Percentiles rank a stretch among this genome's conserved stretches.
Conservation (phyloP, 2,797 vertebrate genomes). For the Sitta carolinensis region DNA sequence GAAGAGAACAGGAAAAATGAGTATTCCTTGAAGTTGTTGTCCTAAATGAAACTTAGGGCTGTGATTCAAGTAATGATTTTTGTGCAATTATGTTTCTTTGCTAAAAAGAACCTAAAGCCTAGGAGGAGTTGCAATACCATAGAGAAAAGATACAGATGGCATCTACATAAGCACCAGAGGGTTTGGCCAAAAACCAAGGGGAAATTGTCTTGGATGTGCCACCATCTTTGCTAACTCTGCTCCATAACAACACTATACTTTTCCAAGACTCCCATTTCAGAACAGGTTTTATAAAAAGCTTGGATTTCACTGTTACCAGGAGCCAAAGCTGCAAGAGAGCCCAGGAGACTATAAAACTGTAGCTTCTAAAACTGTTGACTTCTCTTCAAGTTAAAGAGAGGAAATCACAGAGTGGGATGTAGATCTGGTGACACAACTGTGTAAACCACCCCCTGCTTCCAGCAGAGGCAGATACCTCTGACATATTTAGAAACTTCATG, state of each 20-base stretch:
- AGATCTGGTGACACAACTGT: not conserved
- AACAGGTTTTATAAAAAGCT: not conserved
- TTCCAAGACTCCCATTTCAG: not conserved
- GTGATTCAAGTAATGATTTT: constrained; percentile 30
- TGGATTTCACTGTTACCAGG: not conserved
- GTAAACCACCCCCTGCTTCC: not conserved
- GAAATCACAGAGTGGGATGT: not conserved
- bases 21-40: constrained; percentile 15
- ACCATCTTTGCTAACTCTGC: constrained; percentile 29
- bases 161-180: constrained; percentile 39
- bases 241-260: not conserved
- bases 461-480: not conserved
- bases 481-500: not conserved
- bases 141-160: constrained; percentile 66
- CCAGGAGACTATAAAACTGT: not conserved
- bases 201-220: constrained; percentile 47
- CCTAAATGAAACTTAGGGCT: not conserved
- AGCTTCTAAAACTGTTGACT: constrained; percentile 14
- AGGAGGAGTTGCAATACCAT: constrained; percentile 8
- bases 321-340: not conserved
- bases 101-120: constrained; percentile 47
- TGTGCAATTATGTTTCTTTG: constrained; percentile 28
- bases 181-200: constrained; percentile 57
- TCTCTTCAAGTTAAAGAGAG: not conserved
- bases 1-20: not conserved